Conservation (phyloP, 2,797 vertebrate genomes). For the Lithobates pipiens region DNA sequence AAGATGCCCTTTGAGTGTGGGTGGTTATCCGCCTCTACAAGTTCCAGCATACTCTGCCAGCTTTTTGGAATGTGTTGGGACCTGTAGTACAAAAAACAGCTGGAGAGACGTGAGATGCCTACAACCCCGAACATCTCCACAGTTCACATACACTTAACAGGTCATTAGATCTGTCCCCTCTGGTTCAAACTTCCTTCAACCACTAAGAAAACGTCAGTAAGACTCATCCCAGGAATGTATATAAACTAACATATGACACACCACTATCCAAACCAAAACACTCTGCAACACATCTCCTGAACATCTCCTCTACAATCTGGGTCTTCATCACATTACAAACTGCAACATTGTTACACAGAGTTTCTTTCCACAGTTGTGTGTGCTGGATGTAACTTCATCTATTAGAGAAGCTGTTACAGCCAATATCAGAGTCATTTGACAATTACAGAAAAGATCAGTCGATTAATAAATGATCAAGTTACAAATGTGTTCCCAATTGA, state of each 20-base stretch:
- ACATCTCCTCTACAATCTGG: background rate
- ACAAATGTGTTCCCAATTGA: slow-evolving; percentile 3
- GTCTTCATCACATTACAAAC: background rate
- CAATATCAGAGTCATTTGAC: background rate
- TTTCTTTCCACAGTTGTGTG: background rate
- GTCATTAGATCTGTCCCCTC: background rate
- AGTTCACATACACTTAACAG: background rate
- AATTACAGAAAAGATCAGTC: background rate
- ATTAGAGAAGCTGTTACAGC: background rate
- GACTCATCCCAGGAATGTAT: background rate
- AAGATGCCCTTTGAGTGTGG: too few species aligned
- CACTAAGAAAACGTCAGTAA: background rate
- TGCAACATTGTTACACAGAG: background rate
- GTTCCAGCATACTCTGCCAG: too few species aligned
- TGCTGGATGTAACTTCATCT: slow-evolving; percentile 3
- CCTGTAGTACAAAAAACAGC: background rate
- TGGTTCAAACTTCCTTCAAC: background rate
- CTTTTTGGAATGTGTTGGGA: too few species aligned
- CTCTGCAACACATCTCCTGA: background rate
- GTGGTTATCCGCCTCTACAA: too few species aligned
- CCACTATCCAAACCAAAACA: background rate
- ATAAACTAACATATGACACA: background rate
- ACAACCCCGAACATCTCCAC: background rate
- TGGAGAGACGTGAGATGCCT: background rate
- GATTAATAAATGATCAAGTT: background rate